Evolutionary conservation across 2,888 invertebrate species (phyloP).

Genomic region (Cheilosia scutellata): DNA sequence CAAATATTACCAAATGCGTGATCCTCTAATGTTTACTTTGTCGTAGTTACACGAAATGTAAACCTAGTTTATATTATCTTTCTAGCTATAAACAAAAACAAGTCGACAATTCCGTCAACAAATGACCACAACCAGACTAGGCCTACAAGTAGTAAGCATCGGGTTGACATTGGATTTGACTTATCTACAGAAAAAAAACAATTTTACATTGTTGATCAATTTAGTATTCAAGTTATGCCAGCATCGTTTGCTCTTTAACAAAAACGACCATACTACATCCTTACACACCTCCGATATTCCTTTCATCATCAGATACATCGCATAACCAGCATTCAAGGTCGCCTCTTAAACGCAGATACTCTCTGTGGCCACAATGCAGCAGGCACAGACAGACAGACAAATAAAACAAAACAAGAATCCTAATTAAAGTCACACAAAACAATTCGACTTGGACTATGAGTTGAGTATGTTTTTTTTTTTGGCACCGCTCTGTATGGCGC

Average conservation of each 20-base stretch:
- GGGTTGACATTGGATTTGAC: background rate
- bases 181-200: background rate
- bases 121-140: slow-evolving; percentile 2
- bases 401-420: slow-evolving; percentile 19
- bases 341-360: background rate
- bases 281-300: background rate
- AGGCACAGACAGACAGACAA: background rate
- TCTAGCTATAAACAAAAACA: slow-evolving; percentile 15
- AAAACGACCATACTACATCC: too few species aligned
- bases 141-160: background rate
- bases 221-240: background rate
- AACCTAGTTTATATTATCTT: background rate
- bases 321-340: slow-evolving; percentile 1
- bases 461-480: slow-evolving; percentile 9
- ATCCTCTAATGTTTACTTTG: too few species aligned
- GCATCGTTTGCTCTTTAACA: too few species aligned
- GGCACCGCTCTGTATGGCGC: slow-evolving; percentile 43
- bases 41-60: too few species aligned
- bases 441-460: slow-evolving; percentile 1
- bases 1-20: too few species aligned
- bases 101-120: slow-evolving; percentile 15
- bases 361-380: background rate
- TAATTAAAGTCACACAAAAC: slow-evolving; percentile 43
- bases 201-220: background rate
- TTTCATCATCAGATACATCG: background rate